Evolutionary conservation across 2,888 invertebrate genomes (phyloP).

Genomic region (Oxystoma pomonae): DNA sequence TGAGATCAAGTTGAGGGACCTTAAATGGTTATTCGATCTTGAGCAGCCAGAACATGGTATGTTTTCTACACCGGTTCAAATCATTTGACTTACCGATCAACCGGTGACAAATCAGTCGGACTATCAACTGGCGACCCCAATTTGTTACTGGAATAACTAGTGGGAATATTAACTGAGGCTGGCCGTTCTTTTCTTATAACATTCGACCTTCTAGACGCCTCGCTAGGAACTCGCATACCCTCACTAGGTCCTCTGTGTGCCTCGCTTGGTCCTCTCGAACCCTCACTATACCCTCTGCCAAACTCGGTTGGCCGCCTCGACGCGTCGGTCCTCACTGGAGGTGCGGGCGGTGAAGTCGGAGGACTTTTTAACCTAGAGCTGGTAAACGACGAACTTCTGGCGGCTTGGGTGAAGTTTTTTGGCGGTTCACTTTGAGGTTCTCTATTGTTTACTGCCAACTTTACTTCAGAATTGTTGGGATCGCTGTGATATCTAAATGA

Average conservation of each 20-base stretch:
- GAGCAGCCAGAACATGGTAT: slow-evolving; percentile 32
- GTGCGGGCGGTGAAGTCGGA: slow-evolving; percentile 49
- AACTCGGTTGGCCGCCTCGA: slow-evolving; percentile 38
- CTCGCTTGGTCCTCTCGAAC: neutral
- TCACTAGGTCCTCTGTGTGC: neutral
- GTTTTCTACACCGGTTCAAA: too few relatives aligned
- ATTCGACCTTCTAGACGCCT: slow-evolving; percentile 37
- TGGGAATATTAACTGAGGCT: slow-evolving; percentile 41
- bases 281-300: neutral
- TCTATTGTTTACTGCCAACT: slow-evolving; percentile 47
- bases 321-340: slow-evolving; percentile 46
- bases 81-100: neutral
- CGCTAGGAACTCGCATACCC: neutral
- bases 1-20: too few relatives aligned
- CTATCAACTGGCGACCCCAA: slow-evolving; percentile 12
- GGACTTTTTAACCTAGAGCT: slow-evolving; percentile 46
- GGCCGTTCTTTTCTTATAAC: slow-evolving; percentile 43
- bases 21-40: too few relatives aligned
- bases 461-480: slow-evolving; percentile 57
- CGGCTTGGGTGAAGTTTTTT: slow-evolving; percentile 31
- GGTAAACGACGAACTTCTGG: slow-evolving; percentile 58
- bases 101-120: slow-evolving; percentile 14
- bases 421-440: slow-evolving; percentile 28
- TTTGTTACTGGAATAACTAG: slow-evolving; percentile 23
- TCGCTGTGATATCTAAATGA: slow-evolving; percentile 58